Percentiles rank a stretch among this genome's conserved stretches.
Conservation (phyloP, 1,140 invertebrate species). For the Tachypleus tridentatus region DNA sequence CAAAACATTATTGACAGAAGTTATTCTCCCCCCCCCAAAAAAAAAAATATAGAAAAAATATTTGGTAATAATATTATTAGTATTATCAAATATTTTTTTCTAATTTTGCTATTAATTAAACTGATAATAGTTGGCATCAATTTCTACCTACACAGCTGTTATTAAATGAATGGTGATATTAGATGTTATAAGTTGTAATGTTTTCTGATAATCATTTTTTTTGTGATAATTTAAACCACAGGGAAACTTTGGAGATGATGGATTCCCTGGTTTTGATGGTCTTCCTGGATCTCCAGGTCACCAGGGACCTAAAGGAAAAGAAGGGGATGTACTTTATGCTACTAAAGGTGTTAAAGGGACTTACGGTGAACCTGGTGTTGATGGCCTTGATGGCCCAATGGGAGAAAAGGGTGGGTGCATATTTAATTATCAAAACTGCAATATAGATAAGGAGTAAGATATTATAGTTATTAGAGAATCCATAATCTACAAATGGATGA, state of each 20-base stretch:
- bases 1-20: no score
- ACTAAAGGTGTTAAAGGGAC: conserved; percentile 3
- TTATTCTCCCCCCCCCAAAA: no score
- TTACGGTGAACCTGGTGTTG: conserved; percentile 6
- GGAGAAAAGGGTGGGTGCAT: conserved; percentile 1
- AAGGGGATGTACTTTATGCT: conserved; percentile 4
- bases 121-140: no score
- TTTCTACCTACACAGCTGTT: no score
- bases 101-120: no score
- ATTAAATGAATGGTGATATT: not conserved
- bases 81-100: no score
- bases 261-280: conserved; percentile 24
- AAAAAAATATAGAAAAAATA: no score
- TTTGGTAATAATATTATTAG: no score
- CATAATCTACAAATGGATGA: no score
- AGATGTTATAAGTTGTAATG: not conserved
- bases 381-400: conserved; percentile 1
- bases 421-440: no score
- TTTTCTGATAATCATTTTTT: not conserved
- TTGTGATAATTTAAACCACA: not conserved
- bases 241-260: conserved; percentile 12
- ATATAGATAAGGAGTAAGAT: no score
- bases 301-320: conserved; percentile 8
- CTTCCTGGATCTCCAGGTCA: conserved; percentile 1
- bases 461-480: no score